Evolutionary conservation across 2,797 vertebrate species (phyloP).

Genomic region (Pipistrellus kuhlii): DNA sequence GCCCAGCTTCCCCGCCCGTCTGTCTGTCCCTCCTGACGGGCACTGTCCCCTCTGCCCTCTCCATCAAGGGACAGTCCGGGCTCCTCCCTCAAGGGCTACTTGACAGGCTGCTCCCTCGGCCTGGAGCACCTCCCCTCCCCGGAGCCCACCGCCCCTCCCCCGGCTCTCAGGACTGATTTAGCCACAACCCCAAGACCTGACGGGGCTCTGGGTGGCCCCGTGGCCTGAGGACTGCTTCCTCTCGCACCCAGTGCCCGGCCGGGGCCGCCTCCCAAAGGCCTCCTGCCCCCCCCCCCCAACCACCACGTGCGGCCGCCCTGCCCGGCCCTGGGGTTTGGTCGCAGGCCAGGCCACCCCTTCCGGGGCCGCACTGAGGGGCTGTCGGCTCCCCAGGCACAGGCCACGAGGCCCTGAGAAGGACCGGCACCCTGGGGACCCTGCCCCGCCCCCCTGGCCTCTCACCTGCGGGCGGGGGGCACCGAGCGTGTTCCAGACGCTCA

Average conservation of each 20-base stretch:
- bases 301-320: accelerated
- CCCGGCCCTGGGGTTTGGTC: background rate
- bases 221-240: background rate
- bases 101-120: background rate
- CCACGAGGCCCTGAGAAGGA: slow-evolving; percentile 12
- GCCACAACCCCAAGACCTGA: background rate
- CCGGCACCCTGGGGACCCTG: background rate
- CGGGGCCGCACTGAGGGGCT: background rate
- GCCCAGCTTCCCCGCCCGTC: background rate
- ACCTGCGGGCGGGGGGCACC: slow-evolving; percentile 67
- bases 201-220: background rate
- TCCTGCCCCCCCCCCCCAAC: background rate
- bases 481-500: slow-evolving; percentile 43
- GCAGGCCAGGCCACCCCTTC: background rate
- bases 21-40: background rate
- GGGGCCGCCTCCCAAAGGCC: background rate
- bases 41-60: background rate
- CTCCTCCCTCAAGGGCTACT: background rate
- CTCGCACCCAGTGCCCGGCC: background rate
- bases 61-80: background rate
- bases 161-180: background rate
- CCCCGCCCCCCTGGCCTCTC: slow-evolving; percentile 30
- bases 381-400: background rate
- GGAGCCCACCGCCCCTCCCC: background rate
- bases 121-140: background rate